Percentiles rank a stretch among this genome's conserved stretches.
Conservation (phyloP, 2,888 invertebrate species). For the Acheta domesticus region DNA sequence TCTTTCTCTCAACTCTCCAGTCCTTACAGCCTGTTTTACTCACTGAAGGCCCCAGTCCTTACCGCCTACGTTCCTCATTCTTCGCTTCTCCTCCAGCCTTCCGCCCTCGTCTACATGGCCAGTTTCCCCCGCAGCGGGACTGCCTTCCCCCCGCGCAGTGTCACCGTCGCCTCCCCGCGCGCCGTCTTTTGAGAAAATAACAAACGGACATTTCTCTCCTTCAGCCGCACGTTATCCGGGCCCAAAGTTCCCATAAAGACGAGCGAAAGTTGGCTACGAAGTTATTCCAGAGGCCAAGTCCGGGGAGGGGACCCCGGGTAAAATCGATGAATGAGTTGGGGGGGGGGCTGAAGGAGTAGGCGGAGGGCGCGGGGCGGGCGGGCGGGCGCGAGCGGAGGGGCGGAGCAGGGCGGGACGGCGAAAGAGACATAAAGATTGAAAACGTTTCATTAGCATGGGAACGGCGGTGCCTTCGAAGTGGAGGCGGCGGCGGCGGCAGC, state of each 20-base stretch:
- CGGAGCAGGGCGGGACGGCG: not conserved
- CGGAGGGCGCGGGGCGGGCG: not conserved
- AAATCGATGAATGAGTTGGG: conserved; percentile 1
- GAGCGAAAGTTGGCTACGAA: conserved; percentile 9
- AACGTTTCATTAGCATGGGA: conserved; percentile 18
- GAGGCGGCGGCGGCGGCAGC: not conserved
- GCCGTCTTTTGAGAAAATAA: conserved; percentile 1
- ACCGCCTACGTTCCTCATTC: too few species aligned
- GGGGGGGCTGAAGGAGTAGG: not conserved
- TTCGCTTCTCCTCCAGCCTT: not conserved
- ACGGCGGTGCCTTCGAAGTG: not conserved
- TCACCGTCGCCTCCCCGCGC: not conserved
- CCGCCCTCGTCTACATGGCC: not conserved
- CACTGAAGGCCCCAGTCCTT: too few species aligned
- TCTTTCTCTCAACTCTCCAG: too few species aligned
- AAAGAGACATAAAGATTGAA: conserved; percentile 18
- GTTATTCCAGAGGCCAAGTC: conserved; percentile 5
- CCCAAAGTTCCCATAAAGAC: conserved; percentile 12
- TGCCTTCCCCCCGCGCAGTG: too few species aligned
- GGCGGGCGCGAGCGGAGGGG: not conserved
- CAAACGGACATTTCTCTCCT: conserved; percentile 7
- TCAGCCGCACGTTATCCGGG: not conserved
- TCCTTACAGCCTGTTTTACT: too few species aligned
- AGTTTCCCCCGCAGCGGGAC: too few species aligned
- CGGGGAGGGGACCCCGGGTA: not conserved